Percentiles rank a stretch among this genome's conserved stretches.
These are phyloP conservation scores for Therioaphis trifolii DNA, from an alignment of 2,888 invertebrate genomes.

Conservation along the genomic window DNA sequence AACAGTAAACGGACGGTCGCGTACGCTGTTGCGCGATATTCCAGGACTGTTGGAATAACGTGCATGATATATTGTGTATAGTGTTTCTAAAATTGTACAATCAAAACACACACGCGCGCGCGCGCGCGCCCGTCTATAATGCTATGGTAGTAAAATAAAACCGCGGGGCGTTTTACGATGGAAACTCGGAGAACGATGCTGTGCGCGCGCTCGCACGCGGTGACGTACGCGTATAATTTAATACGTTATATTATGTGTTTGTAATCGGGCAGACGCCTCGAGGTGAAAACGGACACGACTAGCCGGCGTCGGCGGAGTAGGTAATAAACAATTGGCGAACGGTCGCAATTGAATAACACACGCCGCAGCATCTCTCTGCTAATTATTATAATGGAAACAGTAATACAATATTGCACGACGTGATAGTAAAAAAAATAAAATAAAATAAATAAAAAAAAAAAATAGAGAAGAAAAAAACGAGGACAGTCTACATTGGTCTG, in stretches of 20 bases:
- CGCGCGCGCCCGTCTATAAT: no score
- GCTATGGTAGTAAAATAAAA: neutral
- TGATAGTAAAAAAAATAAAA: neutral
- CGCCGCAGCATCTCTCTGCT: neutral
- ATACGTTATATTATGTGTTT: neutral
- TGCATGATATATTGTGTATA: neutral
- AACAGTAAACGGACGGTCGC: neutral
- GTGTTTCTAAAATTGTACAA: neutral
- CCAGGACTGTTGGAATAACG: neutral
- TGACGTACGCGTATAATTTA: slow-evolving; percentile 27
- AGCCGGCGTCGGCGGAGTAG: no score
- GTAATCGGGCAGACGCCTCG: slow-evolving; percentile 6
- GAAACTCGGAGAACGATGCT: neutral
- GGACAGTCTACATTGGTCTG: neutral
- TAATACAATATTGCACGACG: neutral
- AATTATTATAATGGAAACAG: neutral
- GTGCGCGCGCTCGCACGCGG: no score
- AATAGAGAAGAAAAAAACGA: no score
- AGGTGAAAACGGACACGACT: slow-evolving; percentile 23
- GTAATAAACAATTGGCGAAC: slow-evolving; percentile 30
- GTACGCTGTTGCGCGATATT: neutral
- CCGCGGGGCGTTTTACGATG: slow-evolving; percentile 13
- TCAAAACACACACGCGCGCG: neutral
- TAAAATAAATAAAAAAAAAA: slow-evolving; percentile 3
- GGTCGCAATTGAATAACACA: neutral